Evolutionary conservation across 2,888 invertebrate species (phyloP), one percentile per base, ranked within the genome.

Genomic region (Tortrix viridana): DNA sequence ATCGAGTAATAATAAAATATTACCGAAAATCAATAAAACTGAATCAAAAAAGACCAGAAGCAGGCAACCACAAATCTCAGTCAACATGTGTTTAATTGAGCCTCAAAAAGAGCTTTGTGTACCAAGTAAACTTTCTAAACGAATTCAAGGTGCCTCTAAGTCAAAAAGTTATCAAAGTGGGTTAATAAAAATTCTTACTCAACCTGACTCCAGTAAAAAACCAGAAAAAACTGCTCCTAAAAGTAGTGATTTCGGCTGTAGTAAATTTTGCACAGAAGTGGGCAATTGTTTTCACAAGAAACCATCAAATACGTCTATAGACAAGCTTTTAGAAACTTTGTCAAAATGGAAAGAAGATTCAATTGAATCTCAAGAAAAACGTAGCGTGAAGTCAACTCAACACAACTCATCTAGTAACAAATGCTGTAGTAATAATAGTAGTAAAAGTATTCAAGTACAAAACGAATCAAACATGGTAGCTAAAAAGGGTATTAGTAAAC

Each of bases 271-370:
- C 67, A 68, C 68, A 43, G 81, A 71, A 52, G 70, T 81, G 37
- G 81, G 82, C 68, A 71, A 69, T 63, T 90, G 91, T 77, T 87
- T 90, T 66, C 77, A 85, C 71, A 88, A 84, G 75, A 63, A 74
- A 5, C 90, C 90, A 38, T 91, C 91, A 49, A 85, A 77, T 60
- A 80, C 81, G 43, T 91, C 91, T 3, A 79, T 91, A 65, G 83
- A 90, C 67, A 79, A 80, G 64, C 74, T 90, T 56, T 73, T 91
- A 50, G 74, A 81, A 57, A 81, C 74, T 14, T 79, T 89, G 66
- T 63, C 70, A 1, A 78, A 81, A 65, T 81, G 79, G 81, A 82
- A 82, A 68, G 69, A 60, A 69, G 76, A 81, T 60, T 67, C 79
- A 55, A 55, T 44, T 44, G 55, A 63, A 37, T 59, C 49, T 7